Percentiles rank a stretch among this genome's conserved stretches.
phyloP scores from a whole-genome alignment of 2,888 invertebrate species.

The Eugnorisma glareosa region DNA sequence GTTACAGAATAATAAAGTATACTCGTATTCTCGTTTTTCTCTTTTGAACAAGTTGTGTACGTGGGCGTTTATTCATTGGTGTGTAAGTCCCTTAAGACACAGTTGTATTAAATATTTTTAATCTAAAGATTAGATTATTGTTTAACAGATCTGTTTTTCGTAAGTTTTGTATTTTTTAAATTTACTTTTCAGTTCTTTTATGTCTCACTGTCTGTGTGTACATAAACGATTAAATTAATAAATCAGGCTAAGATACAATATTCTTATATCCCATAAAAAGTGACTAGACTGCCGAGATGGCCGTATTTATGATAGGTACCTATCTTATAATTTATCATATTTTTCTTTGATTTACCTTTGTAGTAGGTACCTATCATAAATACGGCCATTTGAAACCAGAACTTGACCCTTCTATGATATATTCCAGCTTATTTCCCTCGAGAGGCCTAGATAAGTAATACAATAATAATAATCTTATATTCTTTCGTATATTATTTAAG shows the following conservation, averaged over 20 bases:
- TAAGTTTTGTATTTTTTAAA: background rate
- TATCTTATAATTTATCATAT: background rate
- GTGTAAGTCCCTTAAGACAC: background rate
- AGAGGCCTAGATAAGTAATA: background rate
- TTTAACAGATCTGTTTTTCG: background rate
- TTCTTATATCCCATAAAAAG: background rate
- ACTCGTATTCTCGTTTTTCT: conserved; percentile 1
- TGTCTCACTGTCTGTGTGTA: background rate
- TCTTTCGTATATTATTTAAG: background rate
- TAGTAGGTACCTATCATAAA: background rate
- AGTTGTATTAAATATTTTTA: conserved; percentile 1
- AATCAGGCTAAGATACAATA: too few species aligned
- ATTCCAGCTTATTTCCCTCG: background rate
- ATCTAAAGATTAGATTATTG: conserved; percentile 2
- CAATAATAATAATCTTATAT: background rate
- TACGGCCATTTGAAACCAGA: background rate
- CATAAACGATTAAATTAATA: background rate
- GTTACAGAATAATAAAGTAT: conserved; percentile 12
- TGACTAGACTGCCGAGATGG: background rate
- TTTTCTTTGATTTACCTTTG: background rate
- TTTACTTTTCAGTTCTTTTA: background rate
- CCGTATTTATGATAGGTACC: too few species aligned
- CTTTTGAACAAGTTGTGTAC: background rate
- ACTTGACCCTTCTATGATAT: background rate
- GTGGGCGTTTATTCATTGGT: conserved; percentile 4